These are phyloP conservation scores for Drosophila nigrodunni DNA, from an alignment of 1,140 invertebrate species.

Conservation along the genomic window DNA sequence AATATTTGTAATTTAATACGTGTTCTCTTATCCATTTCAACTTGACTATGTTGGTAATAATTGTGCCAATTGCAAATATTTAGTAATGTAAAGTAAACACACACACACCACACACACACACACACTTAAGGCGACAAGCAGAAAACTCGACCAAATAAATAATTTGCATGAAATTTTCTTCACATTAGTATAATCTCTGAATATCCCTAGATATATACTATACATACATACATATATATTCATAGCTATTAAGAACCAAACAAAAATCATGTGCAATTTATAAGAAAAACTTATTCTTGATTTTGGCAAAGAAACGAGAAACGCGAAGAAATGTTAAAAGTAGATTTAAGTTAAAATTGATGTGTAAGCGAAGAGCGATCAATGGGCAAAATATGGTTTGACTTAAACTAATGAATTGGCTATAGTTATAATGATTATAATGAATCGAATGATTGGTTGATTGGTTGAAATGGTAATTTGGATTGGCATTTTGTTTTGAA, in stretches of 20 bases:
- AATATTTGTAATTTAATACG: constrained; percentile 11
- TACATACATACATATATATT: constrained; percentile 13
- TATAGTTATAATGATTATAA: constrained; percentile 7
- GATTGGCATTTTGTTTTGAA: constrained; percentile 32
- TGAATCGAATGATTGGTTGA: constrained; percentile 6
- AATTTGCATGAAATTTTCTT: constrained; percentile 14
- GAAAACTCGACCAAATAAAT: constrained; percentile 53
- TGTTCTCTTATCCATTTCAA: constrained; percentile 17
- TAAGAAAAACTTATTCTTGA: not conserved
- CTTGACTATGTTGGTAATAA: constrained; percentile 61
- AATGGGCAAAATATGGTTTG: constrained; percentile 11
- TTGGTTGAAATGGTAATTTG: constrained; percentile 23
- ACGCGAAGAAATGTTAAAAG: no score
- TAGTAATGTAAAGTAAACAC: constrained; percentile 57
- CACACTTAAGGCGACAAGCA: constrained; percentile 16
- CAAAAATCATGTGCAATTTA: constrained; percentile 70
- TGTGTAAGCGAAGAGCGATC: constrained; percentile 2
- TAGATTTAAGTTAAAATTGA: no score
- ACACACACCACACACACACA: constrained; percentile 38
- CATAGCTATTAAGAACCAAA: constrained; percentile 9
- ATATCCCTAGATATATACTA: constrained; percentile 33
- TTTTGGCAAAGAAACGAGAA: no score
- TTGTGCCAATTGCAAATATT: constrained; percentile 71
- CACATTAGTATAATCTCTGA: constrained; percentile 19
- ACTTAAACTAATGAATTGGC: constrained; percentile 3